Evolutionary conservation across 2,113 vertebrate genomes (phyloP).

Genomic region (Bothrops jararaca): DNA sequence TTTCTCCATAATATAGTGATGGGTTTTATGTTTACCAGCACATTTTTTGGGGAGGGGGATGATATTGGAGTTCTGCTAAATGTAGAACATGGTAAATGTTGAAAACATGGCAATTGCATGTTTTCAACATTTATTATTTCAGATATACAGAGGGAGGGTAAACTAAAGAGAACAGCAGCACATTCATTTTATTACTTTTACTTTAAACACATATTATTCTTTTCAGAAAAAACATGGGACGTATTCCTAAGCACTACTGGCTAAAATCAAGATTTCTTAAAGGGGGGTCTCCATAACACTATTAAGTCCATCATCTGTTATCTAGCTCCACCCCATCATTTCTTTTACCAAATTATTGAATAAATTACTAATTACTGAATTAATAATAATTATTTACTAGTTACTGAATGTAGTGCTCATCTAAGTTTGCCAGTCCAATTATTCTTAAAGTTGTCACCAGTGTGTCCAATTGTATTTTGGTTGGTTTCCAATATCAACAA

Average conservation of each 20-base stretch:
- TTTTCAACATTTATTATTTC: neutral
- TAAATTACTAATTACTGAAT: neutral
- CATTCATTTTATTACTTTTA: neutral
- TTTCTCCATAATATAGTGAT: neutral
- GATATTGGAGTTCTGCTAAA: neutral
- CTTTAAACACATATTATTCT: neutral
- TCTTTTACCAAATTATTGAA: neutral
- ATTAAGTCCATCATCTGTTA: neutral
- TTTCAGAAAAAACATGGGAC: neutral
- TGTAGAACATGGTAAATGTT: neutral
- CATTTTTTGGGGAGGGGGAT: rapidly evolving
- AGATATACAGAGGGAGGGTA: neutral
- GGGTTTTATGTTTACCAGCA: neutral
- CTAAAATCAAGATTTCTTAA: neutral
- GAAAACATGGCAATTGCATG: neutral
- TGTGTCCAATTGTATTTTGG: slow-evolving; percentile 43
- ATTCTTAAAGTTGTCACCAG: neutral
- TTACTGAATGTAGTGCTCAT: neutral
- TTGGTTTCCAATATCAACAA: neutral
- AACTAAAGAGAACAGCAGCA: neutral
- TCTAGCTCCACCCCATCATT: neutral
- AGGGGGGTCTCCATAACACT: no score
- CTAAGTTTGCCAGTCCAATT: neutral
- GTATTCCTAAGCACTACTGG: neutral
- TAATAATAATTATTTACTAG: neutral